Percentiles rank a stretch among this genome's conserved stretches.
Conservation (phyloP, 2,797 vertebrate genomes). For the Chaetophractus vellerosus region DNA sequence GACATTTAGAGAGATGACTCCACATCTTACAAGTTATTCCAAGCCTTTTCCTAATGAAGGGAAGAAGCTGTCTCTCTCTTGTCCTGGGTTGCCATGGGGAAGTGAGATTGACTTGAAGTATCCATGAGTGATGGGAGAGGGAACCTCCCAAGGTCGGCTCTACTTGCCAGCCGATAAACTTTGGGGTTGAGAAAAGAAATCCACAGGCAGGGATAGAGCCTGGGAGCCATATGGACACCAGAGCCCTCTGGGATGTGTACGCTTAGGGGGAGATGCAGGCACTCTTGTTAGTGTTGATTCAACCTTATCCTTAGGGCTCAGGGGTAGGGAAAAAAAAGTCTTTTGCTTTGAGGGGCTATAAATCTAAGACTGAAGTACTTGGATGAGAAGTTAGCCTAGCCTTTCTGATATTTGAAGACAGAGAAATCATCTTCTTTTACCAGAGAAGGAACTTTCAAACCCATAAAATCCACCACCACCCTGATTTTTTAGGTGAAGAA, state of each 20-base stretch:
- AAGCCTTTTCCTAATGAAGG: background rate
- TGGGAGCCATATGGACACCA: background rate
- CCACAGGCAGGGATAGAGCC: background rate
- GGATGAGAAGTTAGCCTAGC: background rate
- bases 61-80: too few relatives aligned
- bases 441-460: background rate
- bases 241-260: background rate
- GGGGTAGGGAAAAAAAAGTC: background rate
- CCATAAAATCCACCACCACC: background rate
- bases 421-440: background rate
- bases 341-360: background rate
- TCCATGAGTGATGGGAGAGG: background rate
- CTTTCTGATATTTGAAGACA: background rate
- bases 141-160: background rate
- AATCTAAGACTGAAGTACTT: background rate
- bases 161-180: background rate
- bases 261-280: too few relatives aligned
- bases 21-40: too few relatives aligned
- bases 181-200: background rate
- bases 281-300: background rate
- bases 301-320: background rate
- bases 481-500: too few relatives aligned
- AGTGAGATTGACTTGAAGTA: background rate
- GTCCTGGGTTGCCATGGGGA: too few relatives aligned
- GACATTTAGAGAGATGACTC: background rate